These are phyloP conservation scores for Drosophila differens DNA, from an alignment of 2,888 invertebrate species.

Conservation along the genomic window DNA sequence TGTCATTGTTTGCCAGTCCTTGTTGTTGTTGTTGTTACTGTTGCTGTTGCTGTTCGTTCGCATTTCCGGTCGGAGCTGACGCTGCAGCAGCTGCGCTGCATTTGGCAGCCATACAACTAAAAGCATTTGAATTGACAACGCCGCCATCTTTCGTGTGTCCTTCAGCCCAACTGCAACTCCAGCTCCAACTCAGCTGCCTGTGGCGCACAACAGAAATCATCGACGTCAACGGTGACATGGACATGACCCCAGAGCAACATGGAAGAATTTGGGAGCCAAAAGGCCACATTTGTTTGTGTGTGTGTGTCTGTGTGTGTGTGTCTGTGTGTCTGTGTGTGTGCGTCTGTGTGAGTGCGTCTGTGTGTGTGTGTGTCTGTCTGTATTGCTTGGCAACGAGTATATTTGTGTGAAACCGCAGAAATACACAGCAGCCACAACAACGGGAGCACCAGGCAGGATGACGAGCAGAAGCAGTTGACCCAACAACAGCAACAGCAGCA, in stretches of 20 bases:
- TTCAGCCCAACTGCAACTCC: conserved; percentile 31
- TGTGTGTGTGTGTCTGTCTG: conserved; percentile 7
- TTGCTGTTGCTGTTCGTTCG: conserved; percentile 52
- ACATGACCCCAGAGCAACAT: conserved; percentile 72
- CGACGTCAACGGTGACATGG: conserved; percentile 70
- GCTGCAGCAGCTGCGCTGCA: conserved; percentile 58
- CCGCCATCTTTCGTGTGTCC: conserved; percentile 15
- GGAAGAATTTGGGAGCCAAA: conserved; percentile 45
- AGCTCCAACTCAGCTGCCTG: conserved; percentile 6
- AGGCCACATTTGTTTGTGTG: conserved; percentile 9
- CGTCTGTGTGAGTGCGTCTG: conserved; percentile 11
- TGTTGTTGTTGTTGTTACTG: conserved; percentile 24
- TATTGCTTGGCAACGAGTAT: conserved; percentile 55
- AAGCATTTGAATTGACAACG: conserved; percentile 70
- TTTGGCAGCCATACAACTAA: conserved; percentile 76
- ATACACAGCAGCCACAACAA: conserved; percentile 56
- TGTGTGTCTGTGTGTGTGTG: conserved; percentile 23
- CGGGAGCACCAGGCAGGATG: conserved; percentile 31
- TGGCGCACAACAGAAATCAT: conserved; percentile 55
- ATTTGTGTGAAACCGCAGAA: conserved; percentile 77
- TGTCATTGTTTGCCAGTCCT: conserved; percentile 75
- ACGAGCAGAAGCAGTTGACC: conserved; percentile 34
- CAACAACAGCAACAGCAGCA: conserved; percentile 39
- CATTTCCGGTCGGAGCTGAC: conserved; percentile 69
- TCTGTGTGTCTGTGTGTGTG: not conserved